These are phyloP conservation scores for Heliconius charithonia DNA, from an alignment of 2,888 invertebrate genomes.

Conservation along the genomic window DNA sequence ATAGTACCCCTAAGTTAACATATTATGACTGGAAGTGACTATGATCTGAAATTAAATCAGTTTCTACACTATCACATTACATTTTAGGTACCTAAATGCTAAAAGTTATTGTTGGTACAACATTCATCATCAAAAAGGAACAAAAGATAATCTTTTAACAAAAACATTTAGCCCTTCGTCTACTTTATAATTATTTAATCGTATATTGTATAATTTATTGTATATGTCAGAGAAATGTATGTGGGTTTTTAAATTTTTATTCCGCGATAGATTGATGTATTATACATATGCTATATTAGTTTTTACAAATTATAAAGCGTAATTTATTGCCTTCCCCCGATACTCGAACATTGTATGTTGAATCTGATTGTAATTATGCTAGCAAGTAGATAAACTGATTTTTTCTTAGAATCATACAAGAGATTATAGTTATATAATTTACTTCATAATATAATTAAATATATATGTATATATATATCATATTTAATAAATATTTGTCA, in stretches of 20 bases:
- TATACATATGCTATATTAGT: slow-evolving; percentile 51
- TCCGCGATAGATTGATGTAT: slow-evolving; percentile 44
- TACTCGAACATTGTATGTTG: slow-evolving; percentile 58
- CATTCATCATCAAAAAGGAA: slow-evolving; percentile 67
- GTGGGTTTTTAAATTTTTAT: slow-evolving; percentile 39
- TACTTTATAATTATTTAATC: slow-evolving; percentile 49
- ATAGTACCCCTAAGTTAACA: slow-evolving; percentile 77
- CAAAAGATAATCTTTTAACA: slow-evolving; percentile 60
- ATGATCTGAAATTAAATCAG: slow-evolving; percentile 75
- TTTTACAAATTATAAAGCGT: slow-evolving; percentile 85
- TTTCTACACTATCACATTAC: slow-evolving; percentile 78
- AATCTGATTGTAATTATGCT: slow-evolving; percentile 52
- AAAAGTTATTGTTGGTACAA: slow-evolving; percentile 63
- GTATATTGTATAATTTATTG: slow-evolving; percentile 40
- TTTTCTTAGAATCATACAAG: slow-evolving; percentile 24
- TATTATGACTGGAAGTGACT: slow-evolving; percentile 84
- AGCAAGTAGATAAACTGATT: slow-evolving; percentile 18
- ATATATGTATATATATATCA: slow-evolving; percentile 2
- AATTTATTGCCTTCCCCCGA: slow-evolving; percentile 88
- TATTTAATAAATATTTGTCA: slow-evolving; percentile 29
- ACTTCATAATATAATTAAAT: slow-evolving; percentile 1
- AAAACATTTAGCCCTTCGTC: slow-evolving; percentile 62
- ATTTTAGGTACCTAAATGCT: slow-evolving; percentile 57
- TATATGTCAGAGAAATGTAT: slow-evolving; percentile 43
- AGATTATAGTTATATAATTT: slow-evolving; percentile 17